These are phyloP conservation scores for Cinclus cinclus DNA, from an alignment of 2,113 vertebrate species.

Conservation along the genomic window DNA sequence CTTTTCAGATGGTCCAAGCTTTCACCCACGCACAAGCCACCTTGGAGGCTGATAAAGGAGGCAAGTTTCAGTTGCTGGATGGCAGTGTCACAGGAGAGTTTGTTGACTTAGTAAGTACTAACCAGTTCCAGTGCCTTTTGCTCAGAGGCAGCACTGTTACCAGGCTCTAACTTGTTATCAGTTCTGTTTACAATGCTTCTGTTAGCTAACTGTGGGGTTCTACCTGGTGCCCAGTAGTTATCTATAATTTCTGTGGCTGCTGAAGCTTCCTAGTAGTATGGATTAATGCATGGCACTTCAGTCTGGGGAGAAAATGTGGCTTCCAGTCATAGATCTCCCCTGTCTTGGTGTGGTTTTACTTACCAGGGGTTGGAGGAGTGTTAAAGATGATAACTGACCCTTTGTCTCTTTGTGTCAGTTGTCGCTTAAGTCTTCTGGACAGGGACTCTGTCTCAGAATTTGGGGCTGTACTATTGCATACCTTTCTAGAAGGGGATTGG, in stretches of 20 bases:
- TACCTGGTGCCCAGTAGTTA: not conserved
- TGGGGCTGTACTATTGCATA: not conserved
- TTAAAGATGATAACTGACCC: not conserved
- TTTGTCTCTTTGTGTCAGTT: not conserved
- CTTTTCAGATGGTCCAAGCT: conserved; percentile 85
- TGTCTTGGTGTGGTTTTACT: not conserved
- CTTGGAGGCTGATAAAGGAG: conserved; percentile 83
- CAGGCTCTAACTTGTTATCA: not conserved
- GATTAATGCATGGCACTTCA: not conserved
- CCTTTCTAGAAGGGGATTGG: not conserved
- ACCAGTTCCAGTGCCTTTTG: not conserved
- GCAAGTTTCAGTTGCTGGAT: conserved; percentile 86
- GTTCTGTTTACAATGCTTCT: not conserved
- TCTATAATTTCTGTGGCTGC: rapidly evolving
- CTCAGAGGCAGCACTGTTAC: not conserved
- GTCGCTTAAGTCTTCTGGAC: not conserved
- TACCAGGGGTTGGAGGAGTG: not conserved
- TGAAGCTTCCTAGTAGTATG: not conserved
- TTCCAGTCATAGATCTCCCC: not conserved
- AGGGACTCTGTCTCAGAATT: not conserved
- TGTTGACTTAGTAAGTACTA: conserved; percentile 84
- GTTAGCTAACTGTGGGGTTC: not conserved
- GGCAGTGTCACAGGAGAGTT: conserved; percentile 88
- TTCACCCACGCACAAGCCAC: conserved; percentile 86
- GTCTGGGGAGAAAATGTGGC: not conserved